Base-by-base conservation (phyloP, 2,797 vertebrate genomes). In the Apogon hyalosoma region DNA sequence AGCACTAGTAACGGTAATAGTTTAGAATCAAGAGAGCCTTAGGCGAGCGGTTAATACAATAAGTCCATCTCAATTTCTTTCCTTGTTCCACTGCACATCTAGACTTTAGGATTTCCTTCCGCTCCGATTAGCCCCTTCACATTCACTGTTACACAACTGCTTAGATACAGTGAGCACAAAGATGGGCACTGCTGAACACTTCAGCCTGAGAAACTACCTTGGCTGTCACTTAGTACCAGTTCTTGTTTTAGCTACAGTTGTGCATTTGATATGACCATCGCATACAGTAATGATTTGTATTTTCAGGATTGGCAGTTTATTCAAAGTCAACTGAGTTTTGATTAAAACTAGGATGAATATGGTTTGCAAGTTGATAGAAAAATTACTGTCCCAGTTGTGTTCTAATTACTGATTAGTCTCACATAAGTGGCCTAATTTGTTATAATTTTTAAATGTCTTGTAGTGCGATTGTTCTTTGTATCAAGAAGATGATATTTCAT, bases 51-150 rank as follows among this genome's bases (percentile, higher is more conserved):
- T 42, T 41, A 16, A 8, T 36, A 8, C 7, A 36, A 19, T 6
- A 76, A 83, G 75, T 90, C 73, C 56, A 71, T 86, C 67, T 87
- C 67, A 59, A 36, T 88, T 80, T 80, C 52, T 61, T 40, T 80
- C 65, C 59, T 72, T 71, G 75, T 84, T 71, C 67, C 70, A 67
- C 33, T 6, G n/a, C 63, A 71, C 66, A 60, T 83, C 48, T 68
- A 74, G 62, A 75, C 77, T 85, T 70, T 68, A 58, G 55, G 51
- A 46, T 59, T 57, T 63, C 83, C 84, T 89, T 89, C 80, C 54
- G 47, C 84, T 86, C 82, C 28, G 65, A 82, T 89, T 79, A 77
- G 63, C 53, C 47, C 56, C 63, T 75, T 76, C 55, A 73, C 64
- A 2, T 69, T 42, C 60, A 48, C 42, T 67, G 54, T 90, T 88